A percentile compares a stretch with the other conserved stretches of the same genome.
Conservation (phyloP, 2,797 vertebrate genomes). For the Chloroceryle amazona region DNA sequence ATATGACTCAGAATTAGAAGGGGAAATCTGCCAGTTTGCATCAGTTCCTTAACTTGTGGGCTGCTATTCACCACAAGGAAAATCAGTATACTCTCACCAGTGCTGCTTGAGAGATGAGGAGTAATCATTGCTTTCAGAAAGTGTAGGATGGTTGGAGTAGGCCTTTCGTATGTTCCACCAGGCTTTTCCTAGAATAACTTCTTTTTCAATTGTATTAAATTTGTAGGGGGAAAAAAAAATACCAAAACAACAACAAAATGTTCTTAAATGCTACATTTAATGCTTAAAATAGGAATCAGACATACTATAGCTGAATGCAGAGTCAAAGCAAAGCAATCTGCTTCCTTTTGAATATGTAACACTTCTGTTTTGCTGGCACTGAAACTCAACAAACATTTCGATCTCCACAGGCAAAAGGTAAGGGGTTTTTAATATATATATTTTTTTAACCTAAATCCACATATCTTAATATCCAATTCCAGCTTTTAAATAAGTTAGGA, state of each 20-base stretch:
- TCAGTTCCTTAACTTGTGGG: constrained; percentile 74
- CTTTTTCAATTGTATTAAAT: not conserved
- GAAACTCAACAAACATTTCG: not conserved
- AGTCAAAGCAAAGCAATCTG: not conserved
- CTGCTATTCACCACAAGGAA: constrained; percentile 67
- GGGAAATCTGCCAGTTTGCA: constrained; percentile 76
- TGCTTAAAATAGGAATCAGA: not conserved
- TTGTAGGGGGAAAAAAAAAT: not conserved
- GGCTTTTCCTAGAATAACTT: not conserved
- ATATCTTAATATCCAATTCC: not conserved
- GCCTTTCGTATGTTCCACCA: constrained; percentile 8
- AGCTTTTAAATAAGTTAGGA: not conserved
- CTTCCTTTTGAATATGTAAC: not conserved
- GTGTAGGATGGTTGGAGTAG: constrained; percentile 43
- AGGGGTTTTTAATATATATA: not conserved
- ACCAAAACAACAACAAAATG: not conserved
- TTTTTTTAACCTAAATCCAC: not conserved
- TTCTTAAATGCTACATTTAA: not conserved
- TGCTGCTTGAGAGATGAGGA: constrained; percentile 39
- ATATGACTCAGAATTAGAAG: constrained; percentile 75
- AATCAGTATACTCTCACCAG: constrained; percentile 48
- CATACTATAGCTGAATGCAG: not conserved
- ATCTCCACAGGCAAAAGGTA: constrained; percentile 33
- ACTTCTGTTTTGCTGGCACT: not conserved
- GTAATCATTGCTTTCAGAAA: constrained; percentile 39